Conservation (phyloP, 2,113 vertebrate species). For the Strigops habroptila region DNA sequence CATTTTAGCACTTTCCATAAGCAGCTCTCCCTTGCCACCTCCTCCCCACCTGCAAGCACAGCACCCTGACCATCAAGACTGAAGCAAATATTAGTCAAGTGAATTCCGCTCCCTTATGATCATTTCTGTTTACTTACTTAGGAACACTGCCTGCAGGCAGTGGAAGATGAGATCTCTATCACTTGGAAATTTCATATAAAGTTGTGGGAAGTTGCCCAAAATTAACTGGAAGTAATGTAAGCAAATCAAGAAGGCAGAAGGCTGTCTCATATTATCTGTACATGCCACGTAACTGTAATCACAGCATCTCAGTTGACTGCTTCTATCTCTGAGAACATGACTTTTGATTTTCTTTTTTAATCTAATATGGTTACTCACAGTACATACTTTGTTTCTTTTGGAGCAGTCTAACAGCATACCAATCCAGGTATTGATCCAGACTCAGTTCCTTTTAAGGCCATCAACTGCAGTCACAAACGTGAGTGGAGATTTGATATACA, state of each 20-base stretch:
- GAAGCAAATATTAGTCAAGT: background rate
- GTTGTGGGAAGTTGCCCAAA: background rate
- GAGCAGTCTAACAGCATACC: background rate
- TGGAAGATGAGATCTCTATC: background rate
- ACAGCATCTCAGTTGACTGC: background rate
- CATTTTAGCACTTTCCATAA: background rate
- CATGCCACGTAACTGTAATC: background rate
- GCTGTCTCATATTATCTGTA: background rate
- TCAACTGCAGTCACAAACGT: background rate
- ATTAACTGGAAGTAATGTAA: background rate
- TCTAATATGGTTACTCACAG: background rate
- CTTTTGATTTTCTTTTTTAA: background rate
- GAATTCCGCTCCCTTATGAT: background rate
- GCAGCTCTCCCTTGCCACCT: background rate
- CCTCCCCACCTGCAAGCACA: background rate
- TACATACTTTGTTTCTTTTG: background rate
- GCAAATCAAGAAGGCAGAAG: background rate
- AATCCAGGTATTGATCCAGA: conserved; percentile 14
- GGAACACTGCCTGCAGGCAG: background rate
- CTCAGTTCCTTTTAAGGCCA: background rate
- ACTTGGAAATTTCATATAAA: background rate
- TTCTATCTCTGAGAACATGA: background rate
- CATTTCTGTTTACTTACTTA: background rate
- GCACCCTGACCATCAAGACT: background rate
- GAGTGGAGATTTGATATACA: background rate